Evolutionary conservation across 2,888 invertebrate species (phyloP).

Genomic region (Panzeria rudis): DNA sequence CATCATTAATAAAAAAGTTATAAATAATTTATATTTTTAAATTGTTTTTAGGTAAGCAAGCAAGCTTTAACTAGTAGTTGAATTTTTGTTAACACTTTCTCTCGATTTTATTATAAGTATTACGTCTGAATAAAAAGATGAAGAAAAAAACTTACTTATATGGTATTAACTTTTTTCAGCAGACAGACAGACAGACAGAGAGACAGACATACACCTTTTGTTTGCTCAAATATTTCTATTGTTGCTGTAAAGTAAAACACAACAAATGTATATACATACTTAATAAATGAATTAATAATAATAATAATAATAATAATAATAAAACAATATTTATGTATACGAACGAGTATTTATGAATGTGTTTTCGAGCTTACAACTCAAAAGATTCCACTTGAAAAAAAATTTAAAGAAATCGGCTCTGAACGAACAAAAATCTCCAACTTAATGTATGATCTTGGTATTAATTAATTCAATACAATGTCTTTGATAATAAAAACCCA

Average conservation of each 20-base stretch:
- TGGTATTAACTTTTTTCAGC: constrained; percentile 39
- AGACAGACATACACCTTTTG: constrained; percentile 28
- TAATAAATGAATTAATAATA: constrained; percentile 50
- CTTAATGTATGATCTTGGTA: constrained; percentile 63
- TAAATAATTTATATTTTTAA: constrained; percentile 35
- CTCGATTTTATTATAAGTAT: constrained; percentile 54
- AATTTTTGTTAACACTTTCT: constrained; percentile 54
- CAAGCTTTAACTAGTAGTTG: constrained; percentile 39
- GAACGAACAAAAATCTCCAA: constrained; percentile 11
- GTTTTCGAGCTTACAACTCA: constrained; percentile 33
- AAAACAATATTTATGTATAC: too few relatives aligned
- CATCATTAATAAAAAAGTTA: constrained; percentile 20
- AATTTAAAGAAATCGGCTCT: constrained; percentile 32
- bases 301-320: constrained; percentile 22
- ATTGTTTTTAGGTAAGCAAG: neutral
- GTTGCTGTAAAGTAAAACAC: constrained; percentile 31
- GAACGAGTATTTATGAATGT: constrained; percentile 8
- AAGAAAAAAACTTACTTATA: neutral
- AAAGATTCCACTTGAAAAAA: constrained; percentile 38
- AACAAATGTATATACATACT: constrained; percentile 27
- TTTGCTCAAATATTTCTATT: constrained; percentile 47
- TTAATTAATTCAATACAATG: constrained; percentile 66
- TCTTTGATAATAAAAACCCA: constrained; percentile 60
- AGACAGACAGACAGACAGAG: neutral
- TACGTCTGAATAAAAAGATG: constrained; percentile 1